Percentiles rank a stretch among this genome's conserved stretches.
These are phyloP conservation scores for Petrocephalus microphthalmus DNA, from an alignment of 2,113 vertebrate genomes.

Conservation along the genomic window DNA sequence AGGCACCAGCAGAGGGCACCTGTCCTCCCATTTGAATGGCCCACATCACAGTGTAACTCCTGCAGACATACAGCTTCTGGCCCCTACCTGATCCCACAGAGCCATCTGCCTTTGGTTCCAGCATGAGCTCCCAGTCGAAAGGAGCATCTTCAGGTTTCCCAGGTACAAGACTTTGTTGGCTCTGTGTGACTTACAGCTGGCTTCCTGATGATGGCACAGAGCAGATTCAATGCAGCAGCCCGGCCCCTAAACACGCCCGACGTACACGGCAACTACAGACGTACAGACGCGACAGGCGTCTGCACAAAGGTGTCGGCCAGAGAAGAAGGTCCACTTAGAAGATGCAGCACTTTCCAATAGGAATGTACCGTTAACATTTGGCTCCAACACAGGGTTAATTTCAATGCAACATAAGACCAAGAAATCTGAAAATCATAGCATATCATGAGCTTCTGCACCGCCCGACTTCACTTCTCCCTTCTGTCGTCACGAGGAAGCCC, in stretches of 20 bases:
- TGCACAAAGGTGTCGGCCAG: background rate
- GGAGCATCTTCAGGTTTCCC: slow-evolving; percentile 70
- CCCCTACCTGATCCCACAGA: slow-evolving; percentile 80
- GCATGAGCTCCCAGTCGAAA: slow-evolving; percentile 78
- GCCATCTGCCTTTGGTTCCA: slow-evolving; percentile 91
- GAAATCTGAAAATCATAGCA: background rate
- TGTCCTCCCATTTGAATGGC: background rate
- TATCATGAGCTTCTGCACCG: background rate
- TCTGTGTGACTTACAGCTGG: slow-evolving; percentile 63
- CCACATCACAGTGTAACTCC: background rate
- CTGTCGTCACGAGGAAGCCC: background rate
- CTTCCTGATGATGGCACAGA: slow-evolving; percentile 60
- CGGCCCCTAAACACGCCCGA: background rate
- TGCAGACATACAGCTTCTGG: background rate
- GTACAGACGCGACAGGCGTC: background rate
- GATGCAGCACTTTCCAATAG: background rate
- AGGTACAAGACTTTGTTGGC: slow-evolving; percentile 81
- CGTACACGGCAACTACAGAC: background rate
- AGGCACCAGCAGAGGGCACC: background rate
- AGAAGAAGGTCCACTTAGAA: background rate
- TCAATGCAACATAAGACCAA: background rate
- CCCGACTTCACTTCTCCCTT: background rate
- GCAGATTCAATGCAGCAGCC: background rate
- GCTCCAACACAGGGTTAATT: background rate
- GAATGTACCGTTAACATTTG: background rate